Evolutionary conservation across 2,888 invertebrate species (phyloP), one percentile per base, ranked within the genome.

Genomic region (Helicoverpa assulta): DNA sequence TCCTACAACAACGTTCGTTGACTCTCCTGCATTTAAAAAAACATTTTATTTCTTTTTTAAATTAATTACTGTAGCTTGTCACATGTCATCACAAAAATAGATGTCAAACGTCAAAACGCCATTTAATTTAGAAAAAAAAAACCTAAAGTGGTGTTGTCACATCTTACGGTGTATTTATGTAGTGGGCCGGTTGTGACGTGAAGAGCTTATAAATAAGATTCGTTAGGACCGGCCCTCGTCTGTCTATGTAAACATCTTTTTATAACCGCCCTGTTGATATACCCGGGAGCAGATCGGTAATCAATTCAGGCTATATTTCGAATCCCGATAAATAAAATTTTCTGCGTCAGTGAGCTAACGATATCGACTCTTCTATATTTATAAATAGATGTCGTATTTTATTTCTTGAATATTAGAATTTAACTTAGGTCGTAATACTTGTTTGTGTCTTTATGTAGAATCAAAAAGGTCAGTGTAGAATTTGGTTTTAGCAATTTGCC

Each of bases 131-230:
- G 6, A 73, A 74, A 71, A 76, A 70, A 75, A 74, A 73, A 52
- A 47, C 12, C 10, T 7, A 40, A 58, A 62, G 67, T 18, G 54
- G 18, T 77, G 84, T 79, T 83, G 87, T 85, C 84, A 85, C 79
- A 82, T 86, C 85, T 86, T 77, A 80, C 82, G 66, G 52, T 67
- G 33, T 90, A 87, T 89, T 89, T 89, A 86, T 88, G 86, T 87
- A 86, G 83, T 75, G 83, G 78, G 80, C 74, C 73, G 76, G 80
- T 78, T 70, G 76, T 86, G 88, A 87, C 86, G 87, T 87, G 86
- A 77, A 88, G 85, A 83, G 89, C 87, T 86, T 91, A 88, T 90
- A 87, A 90, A 91, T 90, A 88, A 87, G 85, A 84, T 84, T 89
- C 86, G 86, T 88, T 88, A 90, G 85, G 83, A 84, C 78, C 85